Conservation (phyloP, 1,140 invertebrate genomes). For the Galleria mellonella region DNA sequence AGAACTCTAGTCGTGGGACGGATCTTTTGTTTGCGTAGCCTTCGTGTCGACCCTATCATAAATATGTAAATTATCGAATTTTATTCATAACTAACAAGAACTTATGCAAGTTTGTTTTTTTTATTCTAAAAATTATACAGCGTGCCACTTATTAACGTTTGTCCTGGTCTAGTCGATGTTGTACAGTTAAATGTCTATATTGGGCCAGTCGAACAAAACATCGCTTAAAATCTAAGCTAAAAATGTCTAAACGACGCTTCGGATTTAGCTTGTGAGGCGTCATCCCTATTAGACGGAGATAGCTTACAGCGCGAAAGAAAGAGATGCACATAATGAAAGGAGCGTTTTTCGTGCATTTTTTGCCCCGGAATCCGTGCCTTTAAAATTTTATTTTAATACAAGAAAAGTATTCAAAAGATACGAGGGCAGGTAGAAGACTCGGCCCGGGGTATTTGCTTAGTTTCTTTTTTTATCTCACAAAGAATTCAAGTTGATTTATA, state of each 20-base stretch:
- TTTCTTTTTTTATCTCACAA: slow-evolving; percentile 48
- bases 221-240: slow-evolving; percentile 15
- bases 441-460: slow-evolving; percentile 62
- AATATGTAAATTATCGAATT: slow-evolving; percentile 63
- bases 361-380: slow-evolving; percentile 57
- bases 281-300: slow-evolving; percentile 36
- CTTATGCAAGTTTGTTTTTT: slow-evolving; percentile 29
- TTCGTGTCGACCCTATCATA: slow-evolving; percentile 33
- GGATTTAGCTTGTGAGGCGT: slow-evolving; percentile 29
- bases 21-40: slow-evolving; percentile 48
- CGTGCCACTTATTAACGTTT: too few species aligned
- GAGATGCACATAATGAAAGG: slow-evolving; percentile 32
- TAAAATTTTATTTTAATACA: slow-evolving; percentile 71
- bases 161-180: neutral
- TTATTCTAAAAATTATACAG: too few species aligned
- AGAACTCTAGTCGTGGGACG: slow-evolving; percentile 35
- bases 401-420: slow-evolving; percentile 68
- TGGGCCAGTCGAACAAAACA: neutral
- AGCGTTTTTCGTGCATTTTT: slow-evolving; percentile 68
- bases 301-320: slow-evolving; percentile 15
- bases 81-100: slow-evolving; percentile 60
- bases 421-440: slow-evolving; percentile 56
- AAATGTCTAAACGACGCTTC: slow-evolving; percentile 41
- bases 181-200: slow-evolving; percentile 1
- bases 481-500: slow-evolving; percentile 67